These are phyloP conservation scores for Choreutis nemorana DNA, from an alignment of 2,888 invertebrate species.

Conservation along the genomic window DNA sequence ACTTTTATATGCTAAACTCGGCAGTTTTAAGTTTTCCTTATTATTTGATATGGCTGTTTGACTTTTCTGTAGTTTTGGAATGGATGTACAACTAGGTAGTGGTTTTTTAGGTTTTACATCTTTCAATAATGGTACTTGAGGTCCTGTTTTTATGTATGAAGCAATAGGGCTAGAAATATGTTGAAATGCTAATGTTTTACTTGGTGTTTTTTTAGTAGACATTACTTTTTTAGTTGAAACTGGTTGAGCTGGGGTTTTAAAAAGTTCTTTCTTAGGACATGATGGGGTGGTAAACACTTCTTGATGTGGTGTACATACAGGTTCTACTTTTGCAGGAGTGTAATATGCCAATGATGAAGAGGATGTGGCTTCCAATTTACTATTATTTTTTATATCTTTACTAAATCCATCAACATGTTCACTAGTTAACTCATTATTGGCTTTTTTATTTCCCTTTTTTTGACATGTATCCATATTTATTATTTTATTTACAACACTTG, in stretches of 20 bases:
- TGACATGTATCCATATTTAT: too few species aligned
- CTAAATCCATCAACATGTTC: constrained; percentile 24
- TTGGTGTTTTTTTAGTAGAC: constrained; percentile 23
- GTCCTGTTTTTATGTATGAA: constrained; percentile 38
- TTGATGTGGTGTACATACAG: too few species aligned
- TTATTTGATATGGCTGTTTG: constrained; percentile 15
- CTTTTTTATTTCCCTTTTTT: too few species aligned
- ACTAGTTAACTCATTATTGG: too few species aligned
- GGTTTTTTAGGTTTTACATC: constrained; percentile 37
- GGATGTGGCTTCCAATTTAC: constrained; percentile 4
- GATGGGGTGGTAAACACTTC: constrained; percentile 15
- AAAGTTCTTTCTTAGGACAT: constrained; percentile 14
- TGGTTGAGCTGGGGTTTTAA: constrained; percentile 30
- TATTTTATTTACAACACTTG: constrained; percentile 35
- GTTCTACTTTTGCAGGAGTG: constrained; percentile 19
- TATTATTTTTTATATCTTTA: constrained; percentile 6
- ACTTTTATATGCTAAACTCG: constrained; percentile 35
- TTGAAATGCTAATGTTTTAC: constrained; percentile 25
- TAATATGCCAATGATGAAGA: constrained; percentile 7
- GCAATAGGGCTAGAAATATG: constrained; percentile 46
- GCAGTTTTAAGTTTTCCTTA: constrained; percentile 36
- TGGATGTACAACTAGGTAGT: constrained; percentile 26
- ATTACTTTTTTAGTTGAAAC: constrained; percentile 20
- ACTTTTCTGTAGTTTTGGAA: constrained; percentile 28
- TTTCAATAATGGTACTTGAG: constrained; percentile 33